Percentiles rank a stretch among this genome's conserved stretches.
These are phyloP conservation scores for Drosophila mimetica DNA, from an alignment of 2,888 invertebrate species.

Conservation along the genomic window DNA sequence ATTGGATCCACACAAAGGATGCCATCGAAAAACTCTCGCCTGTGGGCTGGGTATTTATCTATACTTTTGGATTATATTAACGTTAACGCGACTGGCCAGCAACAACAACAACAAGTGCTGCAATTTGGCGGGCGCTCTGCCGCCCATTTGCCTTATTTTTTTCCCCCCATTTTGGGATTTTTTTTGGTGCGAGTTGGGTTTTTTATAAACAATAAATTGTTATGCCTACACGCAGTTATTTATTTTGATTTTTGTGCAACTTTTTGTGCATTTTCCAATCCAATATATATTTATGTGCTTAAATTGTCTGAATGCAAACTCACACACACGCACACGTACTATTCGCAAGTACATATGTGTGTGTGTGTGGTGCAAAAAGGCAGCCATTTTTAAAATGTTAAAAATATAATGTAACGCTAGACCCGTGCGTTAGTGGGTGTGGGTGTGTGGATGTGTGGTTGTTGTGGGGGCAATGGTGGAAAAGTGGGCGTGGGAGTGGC, in stretches of 20 bases:
- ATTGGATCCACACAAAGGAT: constrained; percentile 6
- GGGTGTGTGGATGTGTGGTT: neutral
- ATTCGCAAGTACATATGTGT: constrained; percentile 11
- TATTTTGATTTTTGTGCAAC: constrained; percentile 54
- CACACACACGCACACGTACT: neutral
- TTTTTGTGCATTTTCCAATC: constrained; percentile 59
- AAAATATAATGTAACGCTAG: constrained; percentile 72
- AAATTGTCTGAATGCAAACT: constrained; percentile 28
- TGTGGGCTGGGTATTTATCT: constrained; percentile 36
- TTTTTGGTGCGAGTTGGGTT: neutral
- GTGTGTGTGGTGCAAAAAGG: constrained; percentile 36
- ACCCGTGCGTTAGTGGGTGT: constrained; percentile 6
- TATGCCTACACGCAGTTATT: constrained; percentile 66
- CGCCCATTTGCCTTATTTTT: constrained; percentile 2
- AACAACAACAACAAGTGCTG: neutral
- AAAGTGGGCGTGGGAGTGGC: neutral
- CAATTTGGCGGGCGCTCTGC: neutral
- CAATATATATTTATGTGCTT: constrained; percentile 47
- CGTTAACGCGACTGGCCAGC: constrained; percentile 20
- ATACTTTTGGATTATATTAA: constrained; percentile 64
- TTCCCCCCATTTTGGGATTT: constrained; percentile 1
- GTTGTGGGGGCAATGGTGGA: too few species aligned
- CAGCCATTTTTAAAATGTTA: constrained; percentile 63
- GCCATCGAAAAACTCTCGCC: neutral
- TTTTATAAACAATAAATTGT: constrained; percentile 72